A percentile compares a stretch with the other conserved stretches of the same genome.
These are phyloP conservation scores for Falcaria lacertinaria DNA, from an alignment of 2,888 invertebrate species.

Conservation along the genomic window DNA sequence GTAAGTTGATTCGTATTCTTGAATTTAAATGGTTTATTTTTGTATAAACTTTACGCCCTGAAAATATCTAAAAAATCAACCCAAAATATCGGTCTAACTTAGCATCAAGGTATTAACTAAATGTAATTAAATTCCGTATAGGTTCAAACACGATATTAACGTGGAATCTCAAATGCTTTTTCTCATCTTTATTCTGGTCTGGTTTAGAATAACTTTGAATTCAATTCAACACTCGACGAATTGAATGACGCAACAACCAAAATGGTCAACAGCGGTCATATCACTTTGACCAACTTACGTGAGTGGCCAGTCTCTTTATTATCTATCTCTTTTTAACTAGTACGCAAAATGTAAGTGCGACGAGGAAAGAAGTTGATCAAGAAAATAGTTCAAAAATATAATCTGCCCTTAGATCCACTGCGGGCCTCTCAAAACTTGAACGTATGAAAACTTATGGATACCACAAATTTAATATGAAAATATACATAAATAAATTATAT, in stretches of 20 bases:
- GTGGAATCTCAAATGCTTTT: slow-evolving; percentile 3
- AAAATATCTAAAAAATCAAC: too few species aligned
- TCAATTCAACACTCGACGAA: slow-evolving; percentile 59
- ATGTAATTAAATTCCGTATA: too few species aligned
- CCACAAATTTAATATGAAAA: background rate
- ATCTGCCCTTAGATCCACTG: slow-evolving; percentile 32
- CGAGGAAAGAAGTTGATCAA: slow-evolving; percentile 28
- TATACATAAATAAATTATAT: background rate
- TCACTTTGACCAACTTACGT: slow-evolving; percentile 77
- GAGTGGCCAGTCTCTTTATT: slow-evolving; percentile 41
- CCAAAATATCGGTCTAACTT: too few species aligned
- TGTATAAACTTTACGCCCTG: too few species aligned
- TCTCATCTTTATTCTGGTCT: slow-evolving; percentile 35
- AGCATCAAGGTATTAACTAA: too few species aligned
- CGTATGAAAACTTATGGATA: too few species aligned
- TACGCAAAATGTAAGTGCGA: slow-evolving; percentile 26
- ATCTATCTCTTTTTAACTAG: slow-evolving; percentile 40
- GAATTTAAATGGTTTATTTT: too few species aligned
- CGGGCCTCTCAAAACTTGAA: slow-evolving; percentile 50
- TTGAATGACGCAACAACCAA: slow-evolving; percentile 74
- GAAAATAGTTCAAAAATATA: slow-evolving; percentile 21
- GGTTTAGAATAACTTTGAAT: slow-evolving; percentile 45
- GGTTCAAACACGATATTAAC: too few species aligned
- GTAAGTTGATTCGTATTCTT: too few species aligned
- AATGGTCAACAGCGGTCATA: slow-evolving; percentile 76